phyloP scores from a whole-genome alignment of 1,140 invertebrate genomes.

The Eurosta solidaginis region DNA sequence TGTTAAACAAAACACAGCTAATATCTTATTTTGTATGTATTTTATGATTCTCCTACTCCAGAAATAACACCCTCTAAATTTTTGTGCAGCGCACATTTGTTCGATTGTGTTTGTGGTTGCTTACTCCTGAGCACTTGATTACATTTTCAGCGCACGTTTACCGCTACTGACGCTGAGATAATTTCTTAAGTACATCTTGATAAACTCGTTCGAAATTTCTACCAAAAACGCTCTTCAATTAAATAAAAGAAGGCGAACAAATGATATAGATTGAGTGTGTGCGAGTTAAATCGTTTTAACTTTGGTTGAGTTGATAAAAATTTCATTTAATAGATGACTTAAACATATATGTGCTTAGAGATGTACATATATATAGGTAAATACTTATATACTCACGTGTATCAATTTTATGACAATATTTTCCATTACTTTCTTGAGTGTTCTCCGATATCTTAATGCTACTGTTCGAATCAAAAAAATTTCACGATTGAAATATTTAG shows the following conservation, averaged over 20 bases:
- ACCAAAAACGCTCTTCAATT: neutral
- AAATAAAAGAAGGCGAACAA: neutral
- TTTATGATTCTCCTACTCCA: too few relatives aligned
- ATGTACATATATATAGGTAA: too few relatives aligned
- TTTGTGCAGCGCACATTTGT: neutral
- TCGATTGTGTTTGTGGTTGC: neutral
- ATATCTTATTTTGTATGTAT: too few relatives aligned
- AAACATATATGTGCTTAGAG: too few relatives aligned
- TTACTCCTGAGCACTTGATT: neutral
- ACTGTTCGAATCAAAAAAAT: too few relatives aligned
- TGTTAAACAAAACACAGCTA: too few relatives aligned
- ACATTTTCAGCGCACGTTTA: neutral
- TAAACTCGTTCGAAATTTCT: neutral
- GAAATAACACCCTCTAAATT: too few relatives aligned
- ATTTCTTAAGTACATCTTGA: conserved; percentile 18
- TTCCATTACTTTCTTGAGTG: neutral
- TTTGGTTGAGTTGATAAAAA: neutral
- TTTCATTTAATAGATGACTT: too few relatives aligned
- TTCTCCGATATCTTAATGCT: neutral
- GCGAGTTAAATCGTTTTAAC: neutral
- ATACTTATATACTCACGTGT: too few relatives aligned
- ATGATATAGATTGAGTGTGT: neutral
- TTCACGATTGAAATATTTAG: too few relatives aligned
- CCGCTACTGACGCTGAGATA: neutral
- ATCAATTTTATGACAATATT: neutral